Evolutionary conservation across 2,797 vertebrate genomes (phyloP), one percentile per base, ranked within the genome.

Genomic region (Lycodopsis pacificus): DNA sequence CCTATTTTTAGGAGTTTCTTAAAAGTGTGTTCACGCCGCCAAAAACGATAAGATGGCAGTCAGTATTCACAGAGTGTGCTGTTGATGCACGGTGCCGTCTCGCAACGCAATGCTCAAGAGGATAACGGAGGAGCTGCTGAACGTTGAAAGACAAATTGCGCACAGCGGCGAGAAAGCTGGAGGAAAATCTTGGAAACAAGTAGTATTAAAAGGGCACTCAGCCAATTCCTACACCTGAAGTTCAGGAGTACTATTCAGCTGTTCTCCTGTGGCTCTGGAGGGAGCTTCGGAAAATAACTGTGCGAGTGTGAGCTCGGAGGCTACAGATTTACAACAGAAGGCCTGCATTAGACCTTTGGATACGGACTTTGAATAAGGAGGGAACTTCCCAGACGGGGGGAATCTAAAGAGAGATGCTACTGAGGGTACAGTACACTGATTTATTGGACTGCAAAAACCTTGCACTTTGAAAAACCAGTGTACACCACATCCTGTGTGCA

Each of bases 91-190:
- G 36, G n/a, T 57, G 20, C 11, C 19, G 25, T 36, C 40, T 63
- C 54, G 20, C 27, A 77, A 57, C 70, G 11, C 65, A 72, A 25
- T 2, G 51, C 56, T 75, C 66, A 62, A 58, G 25, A 77, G 34
- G 22, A 59, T 34, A 57, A 57, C 12, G 5, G 3, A 64, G 34
- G 22, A 38, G 56, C 32, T 57, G 68, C 40, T 62, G 13, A 38
- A 42, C 15, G 53, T 56, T 40, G 0, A 42, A 51, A 22, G 2
- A 48, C 20, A 38, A 36, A 30, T 36, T 34, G 44, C 9, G 5
- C 54, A 65, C 5, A 9, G 34, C 10, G n/a, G 20, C 12, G 20
- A 70, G 58, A 77, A 53, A 56, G 30, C 40, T 73, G 3, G n/a
- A 64, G 70, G 32, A 61, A 70, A n/a, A 61, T 56, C 1, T 63